These are phyloP conservation scores for Catonia carolina DNA, from an alignment of 2,888 invertebrate genomes.

Conservation along the genomic window DNA sequence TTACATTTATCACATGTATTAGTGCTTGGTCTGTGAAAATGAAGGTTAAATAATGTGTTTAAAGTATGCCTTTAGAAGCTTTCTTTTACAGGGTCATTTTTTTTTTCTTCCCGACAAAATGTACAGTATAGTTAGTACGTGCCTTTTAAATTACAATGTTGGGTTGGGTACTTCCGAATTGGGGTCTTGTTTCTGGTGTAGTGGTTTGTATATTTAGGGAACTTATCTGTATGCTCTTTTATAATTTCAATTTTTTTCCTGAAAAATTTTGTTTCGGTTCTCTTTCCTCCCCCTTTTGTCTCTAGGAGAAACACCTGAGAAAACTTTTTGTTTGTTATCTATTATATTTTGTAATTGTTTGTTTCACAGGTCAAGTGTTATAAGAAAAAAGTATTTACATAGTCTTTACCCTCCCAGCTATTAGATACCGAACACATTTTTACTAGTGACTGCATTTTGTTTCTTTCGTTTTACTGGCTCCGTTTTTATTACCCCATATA, in stretches of 20 bases:
- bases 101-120: constrained; percentile 7
- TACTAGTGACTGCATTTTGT: neutral
- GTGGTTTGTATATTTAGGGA: constrained; percentile 17
- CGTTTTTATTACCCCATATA: constrained; percentile 13
- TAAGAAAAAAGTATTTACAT: constrained; percentile 11
- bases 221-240: constrained; percentile 9
- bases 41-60: constrained; percentile 17
- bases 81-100: constrained; percentile 13
- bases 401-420: constrained; percentile 8
- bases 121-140: constrained; percentile 14
- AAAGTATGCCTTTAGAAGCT: constrained; percentile 9
- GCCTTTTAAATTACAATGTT: neutral
- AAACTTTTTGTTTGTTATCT: constrained; percentile 3
- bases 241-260: constrained; percentile 1
- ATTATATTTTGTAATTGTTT: constrained; percentile 12
- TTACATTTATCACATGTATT: constrained; percentile 5
- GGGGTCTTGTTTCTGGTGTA: constrained; percentile 11
- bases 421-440: constrained; percentile 2
- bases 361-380: constrained; percentile 17
- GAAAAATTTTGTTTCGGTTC: constrained; percentile 10
- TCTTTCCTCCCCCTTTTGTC: constrained; percentile 17
- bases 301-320: neutral
- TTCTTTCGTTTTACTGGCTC: constrained; percentile 4
- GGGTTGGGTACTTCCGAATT: constrained; percentile 2
- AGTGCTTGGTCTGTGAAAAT: constrained; percentile 5